Base-by-base conservation (phyloP, 2,888 invertebrate species). In the Thyatira batis region DNA sequence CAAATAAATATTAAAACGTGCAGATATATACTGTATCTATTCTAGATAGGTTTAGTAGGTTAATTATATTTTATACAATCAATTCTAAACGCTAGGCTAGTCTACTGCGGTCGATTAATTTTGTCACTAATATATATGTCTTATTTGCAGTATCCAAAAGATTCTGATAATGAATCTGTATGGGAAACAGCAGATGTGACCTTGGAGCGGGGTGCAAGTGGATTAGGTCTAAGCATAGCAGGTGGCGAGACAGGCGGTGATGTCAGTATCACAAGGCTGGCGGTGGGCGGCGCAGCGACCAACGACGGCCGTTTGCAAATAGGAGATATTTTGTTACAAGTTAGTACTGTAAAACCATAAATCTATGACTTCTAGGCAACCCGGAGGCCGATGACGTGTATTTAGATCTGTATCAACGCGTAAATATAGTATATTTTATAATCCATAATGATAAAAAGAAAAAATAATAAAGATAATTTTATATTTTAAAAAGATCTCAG, bases 171-270 rank as follows among this genome's bases (percentile, higher is more conserved):
- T 67, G 96, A 96, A 75, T 96, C 96, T 69, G 96, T 95, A 63
- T 98, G 98, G 97, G 96, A 97, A 84, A 97, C 96, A 84, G 96
- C 97, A 87, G 97, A 98, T 85, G 98, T 98, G 77, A 94, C 95
- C 56, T 91, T 98, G 86, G 98, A 98, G 88, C 94, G 98, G 68
- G 95, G 95, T 49, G 94, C 95, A 52, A 96, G 97, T 50, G 99
- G 99, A 5, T 94, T 99, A 65, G 99, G 99, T 8, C 98, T 99
- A 87, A 98, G 98, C 82, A 99, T 99, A 93, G 99, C 99, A 65
- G 99, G 99, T 52, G 99, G 99, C 43, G 99, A 99, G 89, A 97
- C 96, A 67, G 98, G 98, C 65, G 96, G 98, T 66, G 96, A 98
- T 84, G 98, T 99, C 89, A 99, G 98, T 93, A 97, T 99, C 89